phyloP scores from a whole-genome alignment of 2,113 vertebrate genomes.

The Xenopus laevis region DNA sequence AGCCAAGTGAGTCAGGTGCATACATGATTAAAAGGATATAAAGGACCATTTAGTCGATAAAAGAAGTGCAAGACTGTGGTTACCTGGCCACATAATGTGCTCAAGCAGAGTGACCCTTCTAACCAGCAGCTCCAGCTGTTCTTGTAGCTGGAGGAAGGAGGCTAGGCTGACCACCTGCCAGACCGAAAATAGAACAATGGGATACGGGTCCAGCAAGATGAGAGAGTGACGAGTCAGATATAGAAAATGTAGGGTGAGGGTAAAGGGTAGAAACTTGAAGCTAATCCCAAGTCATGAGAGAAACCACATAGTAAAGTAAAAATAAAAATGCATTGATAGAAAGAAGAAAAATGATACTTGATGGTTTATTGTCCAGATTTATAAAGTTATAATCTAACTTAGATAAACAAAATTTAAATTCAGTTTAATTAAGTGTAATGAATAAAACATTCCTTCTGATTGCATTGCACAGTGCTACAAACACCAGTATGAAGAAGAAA shows the following conservation, averaged over 20 bases:
- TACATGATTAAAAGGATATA: not conserved
- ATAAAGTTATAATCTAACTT: too few species aligned
- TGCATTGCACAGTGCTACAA: too few species aligned
- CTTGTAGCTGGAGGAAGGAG: conserved; percentile 92
- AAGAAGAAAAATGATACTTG: too few species aligned
- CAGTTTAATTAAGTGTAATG: too few species aligned
- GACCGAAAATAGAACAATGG: conserved; percentile 80
- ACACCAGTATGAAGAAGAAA: too few species aligned
- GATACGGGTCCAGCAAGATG: conserved; percentile 49
- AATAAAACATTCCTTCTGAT: too few species aligned
- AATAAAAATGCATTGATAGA: not conserved
- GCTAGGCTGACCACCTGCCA: conserved; percentile 96
- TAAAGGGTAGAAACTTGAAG: not conserved
- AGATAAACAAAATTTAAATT: too few species aligned
- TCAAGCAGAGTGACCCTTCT: conserved; percentile 98
- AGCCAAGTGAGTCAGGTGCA: conserved; percentile 18
- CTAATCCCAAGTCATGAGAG: too few species aligned
- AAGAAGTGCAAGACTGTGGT: conserved; percentile 49
- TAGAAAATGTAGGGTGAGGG: conserved; percentile 8
- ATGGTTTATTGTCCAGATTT: too few species aligned
- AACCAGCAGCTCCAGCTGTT: conserved; percentile 96
- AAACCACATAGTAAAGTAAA: not conserved
- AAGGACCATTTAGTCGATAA: not conserved
- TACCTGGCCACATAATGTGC: conserved; percentile 99
- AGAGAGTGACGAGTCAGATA: conserved; percentile 49